A percentile compares a stretch with the other conserved stretches of the same genome.
phyloP scores from a whole-genome alignment of 2,113 vertebrate genomes.

The Heterocephalus glaber region DNA sequence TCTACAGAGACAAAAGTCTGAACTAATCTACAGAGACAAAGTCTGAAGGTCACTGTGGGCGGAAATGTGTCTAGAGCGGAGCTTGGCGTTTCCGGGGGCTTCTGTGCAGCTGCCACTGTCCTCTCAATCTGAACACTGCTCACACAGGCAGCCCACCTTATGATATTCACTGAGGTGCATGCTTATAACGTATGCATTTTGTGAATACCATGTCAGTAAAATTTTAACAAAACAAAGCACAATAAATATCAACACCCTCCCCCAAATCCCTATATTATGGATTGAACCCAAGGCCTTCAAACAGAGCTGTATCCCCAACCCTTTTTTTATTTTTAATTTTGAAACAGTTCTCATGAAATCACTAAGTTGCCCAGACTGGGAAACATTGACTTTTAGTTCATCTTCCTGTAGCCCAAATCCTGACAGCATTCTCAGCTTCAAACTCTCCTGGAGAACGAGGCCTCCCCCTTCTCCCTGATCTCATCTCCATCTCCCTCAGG shows the following conservation, averaged over 20 bases:
- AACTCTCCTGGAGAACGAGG: background rate
- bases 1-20: background rate
- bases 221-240: background rate
- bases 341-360: background rate
- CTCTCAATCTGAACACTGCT: background rate
- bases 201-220: background rate
- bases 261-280: background rate
- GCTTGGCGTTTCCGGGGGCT: background rate
- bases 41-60: too few relatives aligned
- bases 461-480: background rate
- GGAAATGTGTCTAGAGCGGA: background rate
- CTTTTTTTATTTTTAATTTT: background rate
- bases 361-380: background rate
- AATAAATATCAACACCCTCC: background rate
- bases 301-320: background rate
- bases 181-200: background rate
- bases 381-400: background rate
- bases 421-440: background rate
- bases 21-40: background rate
- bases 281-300: background rate
- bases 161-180: fast-evolving
- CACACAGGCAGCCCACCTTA: background rate
- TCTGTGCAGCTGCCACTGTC: fast-evolving
- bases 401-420: background rate
- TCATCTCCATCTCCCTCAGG: background rate